Base-by-base conservation (phyloP, 2,797 vertebrate species). In the Oreochromis grahami region DNA sequence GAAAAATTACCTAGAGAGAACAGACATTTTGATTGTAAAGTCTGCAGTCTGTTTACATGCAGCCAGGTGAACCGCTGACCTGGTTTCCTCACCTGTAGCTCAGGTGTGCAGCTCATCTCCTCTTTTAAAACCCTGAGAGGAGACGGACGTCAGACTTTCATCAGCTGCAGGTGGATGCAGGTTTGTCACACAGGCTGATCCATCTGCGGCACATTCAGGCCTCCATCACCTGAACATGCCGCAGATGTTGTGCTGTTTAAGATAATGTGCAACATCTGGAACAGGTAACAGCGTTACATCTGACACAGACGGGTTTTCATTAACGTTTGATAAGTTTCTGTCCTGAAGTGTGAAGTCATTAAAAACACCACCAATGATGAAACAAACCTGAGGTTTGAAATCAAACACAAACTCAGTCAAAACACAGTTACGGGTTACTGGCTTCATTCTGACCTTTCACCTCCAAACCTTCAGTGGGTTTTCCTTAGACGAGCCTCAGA, bases 401-500 rank as follows among this genome's bases (percentile, higher is more conserved):
- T 36, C n/a, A 68, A 68, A 68, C n/a, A 24, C 36, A 68, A 68
- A 43, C 38, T 43, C 8, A 14, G 24, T 43, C 14, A 41, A 68
- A 68, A 43, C 56, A 60, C 58, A 36, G 32, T n/a, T n/a, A n/a
- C n/a, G n/a, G n/a, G n/a, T n/a, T n/a, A 60, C 29, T 29, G 19
- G 34, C 34, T 14, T 68, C 48, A 29, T 51, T n/a, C n/a, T 19
- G 65, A 72, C 24, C 21, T 72, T 29, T 72, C 65, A 72, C 26
- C 65, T 55, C 17, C 43, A 43, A n/a, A 55, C 3, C 13, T 50
- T 29, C 11, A 70, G 53, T 48, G 55, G 43, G n/a, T 56, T 86
- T 88, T 89, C 95, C 92, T 95, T 50, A 96, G 86, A 86, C 68
- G 15, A 34, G 17, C 26, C 15, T 51, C 96, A 99, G 98, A 99